Evolutionary conservation across 64 coral and sea anemone species (phyloP).

Genomic region (Platygyra sinensis): DNA sequence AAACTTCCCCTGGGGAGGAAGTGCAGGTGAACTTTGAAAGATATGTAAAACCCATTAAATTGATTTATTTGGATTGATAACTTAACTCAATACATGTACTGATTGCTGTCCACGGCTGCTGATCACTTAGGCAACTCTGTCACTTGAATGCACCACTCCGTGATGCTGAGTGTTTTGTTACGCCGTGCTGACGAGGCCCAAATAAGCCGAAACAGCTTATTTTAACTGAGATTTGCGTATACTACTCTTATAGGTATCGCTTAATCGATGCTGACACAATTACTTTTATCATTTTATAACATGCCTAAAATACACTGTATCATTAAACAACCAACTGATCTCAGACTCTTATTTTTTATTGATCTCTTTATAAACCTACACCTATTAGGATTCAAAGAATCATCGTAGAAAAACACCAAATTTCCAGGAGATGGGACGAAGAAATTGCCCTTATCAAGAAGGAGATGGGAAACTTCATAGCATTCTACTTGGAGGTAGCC

Average conservation of each 20-base stretch:
- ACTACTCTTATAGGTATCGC: neutral
- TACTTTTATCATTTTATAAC: too few species aligned
- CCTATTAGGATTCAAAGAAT: slow-evolving; percentile 6
- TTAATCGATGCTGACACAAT: too few species aligned
- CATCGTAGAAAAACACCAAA: neutral
- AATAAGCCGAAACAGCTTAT: slow-evolving; percentile 17
- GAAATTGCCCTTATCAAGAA: slow-evolving; percentile 1
- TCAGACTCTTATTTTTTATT: slow-evolving; percentile 1
- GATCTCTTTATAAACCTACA: neutral
- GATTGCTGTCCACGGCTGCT: slow-evolving; percentile 33
- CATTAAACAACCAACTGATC: neutral
- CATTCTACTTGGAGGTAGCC: neutral
- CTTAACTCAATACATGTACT: neutral
- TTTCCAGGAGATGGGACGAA: neutral
- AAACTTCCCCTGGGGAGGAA: slow-evolving; percentile 25
- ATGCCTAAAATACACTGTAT: too few species aligned
- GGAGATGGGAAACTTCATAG: neutral
- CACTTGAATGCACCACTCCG: neutral
- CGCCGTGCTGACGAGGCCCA: slow-evolving; percentile 36
- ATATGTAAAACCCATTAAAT: neutral
- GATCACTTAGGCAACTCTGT: neutral
- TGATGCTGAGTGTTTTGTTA: neutral
- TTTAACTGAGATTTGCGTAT: neutral
- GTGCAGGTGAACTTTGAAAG: neutral
- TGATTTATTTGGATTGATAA: neutral